Percentiles rank a stretch among this genome's conserved stretches.
phyloP scores from a whole-genome alignment of 1,140 invertebrate species.

The Idris sp. region DNA sequence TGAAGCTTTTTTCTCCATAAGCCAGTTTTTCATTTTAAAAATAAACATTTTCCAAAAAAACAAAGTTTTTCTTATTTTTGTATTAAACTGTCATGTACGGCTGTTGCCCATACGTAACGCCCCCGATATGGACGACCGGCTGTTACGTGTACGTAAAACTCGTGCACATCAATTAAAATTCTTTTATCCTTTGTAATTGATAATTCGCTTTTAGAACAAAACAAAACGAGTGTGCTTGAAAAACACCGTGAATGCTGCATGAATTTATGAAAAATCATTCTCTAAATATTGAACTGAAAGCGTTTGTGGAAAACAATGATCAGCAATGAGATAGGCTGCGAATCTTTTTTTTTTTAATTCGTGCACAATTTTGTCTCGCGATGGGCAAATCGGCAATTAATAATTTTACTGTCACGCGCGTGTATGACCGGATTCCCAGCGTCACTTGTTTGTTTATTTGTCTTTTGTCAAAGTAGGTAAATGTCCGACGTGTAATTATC shows the following conservation, averaged over 20 bases:
- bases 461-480: constrained; percentile 42
- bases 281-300: background rate
- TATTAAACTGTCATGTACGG: constrained; percentile 11
- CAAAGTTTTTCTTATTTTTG: constrained; percentile 25
- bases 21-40: no score
- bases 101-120: constrained; percentile 17
- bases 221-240: background rate
- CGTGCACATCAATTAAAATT: constrained; percentile 17
- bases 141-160: constrained; percentile 18
- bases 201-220: background rate
- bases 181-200: constrained; percentile 4
- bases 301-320: no score
- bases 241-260: background rate
- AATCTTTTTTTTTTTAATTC: background rate
- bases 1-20: no score
- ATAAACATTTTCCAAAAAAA: constrained; percentile 5
- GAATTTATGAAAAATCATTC: background rate
- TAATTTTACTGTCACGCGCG: constrained; percentile 23
- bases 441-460: constrained; percentile 45
- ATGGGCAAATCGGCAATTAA: constrained; percentile 1
- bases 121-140: constrained; percentile 10
- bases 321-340: background rate
- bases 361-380: constrained; percentile 2
- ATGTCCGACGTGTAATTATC: constrained; percentile 33
- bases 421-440: constrained; percentile 8